phyloP scores from a whole-genome alignment of 2,888 invertebrate species.

The Eulithis prunata region DNA sequence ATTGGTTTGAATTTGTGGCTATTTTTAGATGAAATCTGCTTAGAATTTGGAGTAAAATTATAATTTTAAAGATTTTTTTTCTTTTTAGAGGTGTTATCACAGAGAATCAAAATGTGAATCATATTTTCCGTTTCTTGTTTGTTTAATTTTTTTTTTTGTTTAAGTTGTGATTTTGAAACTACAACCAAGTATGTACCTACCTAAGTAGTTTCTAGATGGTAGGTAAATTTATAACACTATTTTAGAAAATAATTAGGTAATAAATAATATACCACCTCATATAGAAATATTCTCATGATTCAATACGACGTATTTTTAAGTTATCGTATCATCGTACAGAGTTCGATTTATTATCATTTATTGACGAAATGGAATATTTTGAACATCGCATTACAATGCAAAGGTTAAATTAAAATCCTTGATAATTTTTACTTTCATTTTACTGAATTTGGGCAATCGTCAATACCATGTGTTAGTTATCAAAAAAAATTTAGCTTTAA shows the following conservation, averaged over 20 bases:
- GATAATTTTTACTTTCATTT: neutral
- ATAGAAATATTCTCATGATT: slow-evolving; percentile 3
- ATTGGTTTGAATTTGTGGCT: slow-evolving; percentile 3
- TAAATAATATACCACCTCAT: too few species aligned
- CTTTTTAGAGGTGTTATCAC: too few species aligned
- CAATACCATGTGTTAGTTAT: too few species aligned
- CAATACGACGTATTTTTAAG: slow-evolving; percentile 29
- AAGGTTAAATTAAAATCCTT: slow-evolving; percentile 18
- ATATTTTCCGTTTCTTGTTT: too few species aligned
- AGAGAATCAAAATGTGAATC: too few species aligned
- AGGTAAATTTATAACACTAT: neutral
- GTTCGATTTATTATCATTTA: slow-evolving; percentile 29
- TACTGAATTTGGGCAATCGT: too few species aligned
- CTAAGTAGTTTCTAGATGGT: neutral
- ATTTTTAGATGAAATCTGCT: slow-evolving; percentile 11
- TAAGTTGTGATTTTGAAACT: too few species aligned
- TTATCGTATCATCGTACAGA: slow-evolving; percentile 28
- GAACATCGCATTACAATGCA: slow-evolving; percentile 11
- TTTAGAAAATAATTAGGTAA: neutral
- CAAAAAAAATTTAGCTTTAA: too few species aligned
- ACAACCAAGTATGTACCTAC: neutral
- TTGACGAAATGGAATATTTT: slow-evolving; percentile 37
- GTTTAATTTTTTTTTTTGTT: too few species aligned
- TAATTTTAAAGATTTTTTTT: neutral
- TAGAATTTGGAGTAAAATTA: neutral